phyloP scores from a whole-genome alignment of 2,797 vertebrate species.

The Ibycter americanus region DNA sequence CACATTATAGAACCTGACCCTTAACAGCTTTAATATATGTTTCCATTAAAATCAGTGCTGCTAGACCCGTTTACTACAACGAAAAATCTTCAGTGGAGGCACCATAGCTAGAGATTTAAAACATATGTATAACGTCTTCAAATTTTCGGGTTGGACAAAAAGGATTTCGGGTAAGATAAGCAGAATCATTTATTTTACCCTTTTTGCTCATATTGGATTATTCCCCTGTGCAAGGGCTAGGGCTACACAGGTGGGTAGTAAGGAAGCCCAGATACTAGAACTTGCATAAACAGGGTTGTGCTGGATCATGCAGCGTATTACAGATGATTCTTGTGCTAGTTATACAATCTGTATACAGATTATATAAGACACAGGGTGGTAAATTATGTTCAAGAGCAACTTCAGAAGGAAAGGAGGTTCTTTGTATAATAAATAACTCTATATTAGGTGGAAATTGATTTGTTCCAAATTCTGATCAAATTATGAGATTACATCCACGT shows the following conservation, averaged over 20 bases:
- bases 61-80: neutral
- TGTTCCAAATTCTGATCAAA: conserved; percentile 37
- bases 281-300: neutral
- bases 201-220: neutral
- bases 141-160: neutral
- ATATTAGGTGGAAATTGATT: conserved; percentile 41
- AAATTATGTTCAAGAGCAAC: neutral
- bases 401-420: neutral
- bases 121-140: neutral
- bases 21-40: neutral
- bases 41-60: neutral
- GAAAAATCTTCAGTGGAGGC: neutral
- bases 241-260: neutral
- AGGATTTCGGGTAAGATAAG: neutral
- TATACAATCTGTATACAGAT: neutral
- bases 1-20: neutral
- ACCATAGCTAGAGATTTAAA: neutral
- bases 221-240: neutral
- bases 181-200: neutral
- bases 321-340: neutral
- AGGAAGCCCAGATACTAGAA: neutral
- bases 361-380: neutral
- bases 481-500: conserved; percentile 18
- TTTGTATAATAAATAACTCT: conserved; percentile 29
- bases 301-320: neutral